Evolutionary conservation across 2,113 vertebrate genomes (phyloP).

Genomic region (Mesoclemmys tuberculata): DNA sequence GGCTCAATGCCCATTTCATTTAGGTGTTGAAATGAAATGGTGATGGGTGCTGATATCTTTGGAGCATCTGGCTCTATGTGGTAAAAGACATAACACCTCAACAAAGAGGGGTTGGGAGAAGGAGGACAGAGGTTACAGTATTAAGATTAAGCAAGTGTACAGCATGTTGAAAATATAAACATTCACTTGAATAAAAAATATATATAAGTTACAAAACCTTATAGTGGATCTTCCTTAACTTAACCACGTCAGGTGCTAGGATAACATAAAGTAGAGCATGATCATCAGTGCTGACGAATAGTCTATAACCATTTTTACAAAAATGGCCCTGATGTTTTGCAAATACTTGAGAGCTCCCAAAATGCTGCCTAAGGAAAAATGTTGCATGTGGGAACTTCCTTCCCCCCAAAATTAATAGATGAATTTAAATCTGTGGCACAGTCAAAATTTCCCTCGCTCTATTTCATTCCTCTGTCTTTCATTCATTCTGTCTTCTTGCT

Average conservation of each 20-base stretch:
- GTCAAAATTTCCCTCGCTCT: not conserved
- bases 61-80: not conserved
- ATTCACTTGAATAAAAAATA: not conserved
- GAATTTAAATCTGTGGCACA: rapidly evolving
- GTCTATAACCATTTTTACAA: not conserved
- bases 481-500: not conserved
- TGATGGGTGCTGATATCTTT: not conserved
- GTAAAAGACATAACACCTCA: not conserved
- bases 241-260: not conserved
- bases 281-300: not conserved
- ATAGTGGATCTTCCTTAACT: not conserved
- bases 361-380: not conserved
- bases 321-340: not conserved
- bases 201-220: not conserved
- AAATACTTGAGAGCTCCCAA: not conserved
- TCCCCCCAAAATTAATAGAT: not conserved
- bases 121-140: not conserved
- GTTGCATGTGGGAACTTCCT: not conserved
- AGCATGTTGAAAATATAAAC: not conserved
- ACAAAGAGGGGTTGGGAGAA: not conserved
- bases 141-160: not conserved
- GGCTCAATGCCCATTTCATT: not conserved
- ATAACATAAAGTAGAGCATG: not conserved
- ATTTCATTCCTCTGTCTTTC: not conserved
- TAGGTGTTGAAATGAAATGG: not conserved